These are phyloP conservation scores for Drosophila micromelanica DNA, from an alignment of 1,140 invertebrate genomes.

Conservation along the genomic window DNA sequence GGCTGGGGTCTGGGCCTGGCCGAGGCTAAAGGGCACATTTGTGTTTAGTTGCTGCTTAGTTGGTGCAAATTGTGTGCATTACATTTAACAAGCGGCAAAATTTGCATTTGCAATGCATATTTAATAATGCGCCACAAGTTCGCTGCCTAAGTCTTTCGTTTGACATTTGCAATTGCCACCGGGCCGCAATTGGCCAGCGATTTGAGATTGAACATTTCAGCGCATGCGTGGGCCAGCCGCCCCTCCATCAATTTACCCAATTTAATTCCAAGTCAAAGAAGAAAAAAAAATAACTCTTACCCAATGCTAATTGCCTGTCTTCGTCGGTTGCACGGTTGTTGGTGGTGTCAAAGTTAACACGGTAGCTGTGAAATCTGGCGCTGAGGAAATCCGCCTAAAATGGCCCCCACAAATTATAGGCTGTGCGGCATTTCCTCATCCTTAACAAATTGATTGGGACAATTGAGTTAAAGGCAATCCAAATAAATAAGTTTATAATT, in stretches of 20 bases:
- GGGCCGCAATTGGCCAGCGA: constrained; percentile 27
- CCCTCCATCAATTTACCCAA: constrained; percentile 27
- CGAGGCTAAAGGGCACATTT: constrained; percentile 78
- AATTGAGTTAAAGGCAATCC: constrained; percentile 64
- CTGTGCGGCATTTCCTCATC: constrained; percentile 68
- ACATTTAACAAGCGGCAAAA: constrained; percentile 74
- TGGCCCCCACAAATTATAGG: constrained; percentile 39
- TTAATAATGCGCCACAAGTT: constrained; percentile 68
- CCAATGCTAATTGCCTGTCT: constrained; percentile 73
- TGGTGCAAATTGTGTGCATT: constrained; percentile 68
- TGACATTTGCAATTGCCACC: constrained; percentile 67
- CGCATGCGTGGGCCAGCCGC: constrained; percentile 61
- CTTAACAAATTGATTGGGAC: constrained; percentile 82
- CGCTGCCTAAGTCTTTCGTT: constrained; percentile 78
- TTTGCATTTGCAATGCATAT: constrained; percentile 63
- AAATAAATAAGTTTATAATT: constrained; percentile 82
- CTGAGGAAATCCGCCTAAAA: constrained; percentile 75
- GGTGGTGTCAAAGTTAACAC: constrained; percentile 81
- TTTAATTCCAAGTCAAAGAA: no score
- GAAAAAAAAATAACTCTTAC: constrained; percentile 46
- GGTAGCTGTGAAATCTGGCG: constrained; percentile 78
- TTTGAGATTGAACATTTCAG: constrained; percentile 45
- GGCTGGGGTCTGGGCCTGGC: constrained; percentile 42
- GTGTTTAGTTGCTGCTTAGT: constrained; percentile 45
- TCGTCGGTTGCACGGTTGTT: constrained; percentile 39